These are phyloP conservation scores for Galendromus occidentalis DNA, from an alignment of 1,140 invertebrate genomes.

Conservation along the genomic window DNA sequence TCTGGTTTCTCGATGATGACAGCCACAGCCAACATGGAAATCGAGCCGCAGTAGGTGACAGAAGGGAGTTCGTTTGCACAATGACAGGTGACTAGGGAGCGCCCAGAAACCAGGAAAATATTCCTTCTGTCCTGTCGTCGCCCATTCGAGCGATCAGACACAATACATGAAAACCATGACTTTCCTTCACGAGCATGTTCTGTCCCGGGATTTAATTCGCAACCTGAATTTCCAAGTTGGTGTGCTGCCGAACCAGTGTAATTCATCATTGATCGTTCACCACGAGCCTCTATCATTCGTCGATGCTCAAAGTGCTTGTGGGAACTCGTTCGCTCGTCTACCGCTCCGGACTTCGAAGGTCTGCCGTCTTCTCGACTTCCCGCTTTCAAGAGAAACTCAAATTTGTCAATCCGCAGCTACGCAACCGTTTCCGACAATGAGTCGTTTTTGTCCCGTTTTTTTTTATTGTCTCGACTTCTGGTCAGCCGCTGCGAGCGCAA, in stretches of 20 bases:
- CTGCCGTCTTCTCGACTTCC: background rate
- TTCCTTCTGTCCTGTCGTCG: too few species aligned
- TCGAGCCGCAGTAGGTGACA: background rate
- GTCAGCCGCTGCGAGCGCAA: too few species aligned
- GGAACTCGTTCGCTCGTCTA: background rate
- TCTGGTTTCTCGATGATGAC: conserved; percentile 3
- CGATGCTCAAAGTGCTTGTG: background rate
- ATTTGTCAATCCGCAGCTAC: too few species aligned
- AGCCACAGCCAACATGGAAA: background rate
- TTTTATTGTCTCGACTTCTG: too few species aligned
- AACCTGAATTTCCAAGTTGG: too few species aligned
- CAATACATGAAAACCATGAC: too few species aligned
- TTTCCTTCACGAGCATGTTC: too few species aligned
- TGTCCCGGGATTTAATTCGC: too few species aligned
- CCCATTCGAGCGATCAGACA: too few species aligned
- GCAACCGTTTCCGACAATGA: too few species aligned
- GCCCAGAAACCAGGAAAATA: too few species aligned
- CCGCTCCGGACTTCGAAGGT: background rate
- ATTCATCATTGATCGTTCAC: background rate
- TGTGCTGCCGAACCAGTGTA: background rate
- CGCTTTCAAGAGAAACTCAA: background rate
- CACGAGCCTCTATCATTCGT: background rate
- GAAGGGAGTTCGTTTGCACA: background rate
- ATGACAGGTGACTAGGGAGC: background rate
- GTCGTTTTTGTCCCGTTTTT: too few species aligned